phyloP scores from a whole-genome alignment of 2,888 invertebrate genomes.

The Agriopis aurantiaria region DNA sequence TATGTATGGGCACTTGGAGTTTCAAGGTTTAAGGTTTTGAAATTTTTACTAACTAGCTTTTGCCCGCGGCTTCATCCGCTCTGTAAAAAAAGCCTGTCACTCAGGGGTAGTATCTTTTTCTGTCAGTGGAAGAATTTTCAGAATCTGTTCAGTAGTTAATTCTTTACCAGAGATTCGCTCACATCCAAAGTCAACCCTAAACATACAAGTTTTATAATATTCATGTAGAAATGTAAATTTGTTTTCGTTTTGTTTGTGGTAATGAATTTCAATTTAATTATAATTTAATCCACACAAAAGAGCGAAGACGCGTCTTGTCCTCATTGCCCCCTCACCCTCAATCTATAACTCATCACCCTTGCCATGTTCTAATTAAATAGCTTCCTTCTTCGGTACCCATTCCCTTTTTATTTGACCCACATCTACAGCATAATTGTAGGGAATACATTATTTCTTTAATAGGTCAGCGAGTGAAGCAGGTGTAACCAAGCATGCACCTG shows the following conservation, averaged over 20 bases:
- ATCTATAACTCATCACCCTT: conserved; percentile 20
- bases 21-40: conserved; percentile 12
- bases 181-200: too few species aligned
- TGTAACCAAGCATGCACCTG: conserved; percentile 77
- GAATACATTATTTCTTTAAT: conserved; percentile 83
- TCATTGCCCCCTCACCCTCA: background rate
- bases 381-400: conserved; percentile 54
- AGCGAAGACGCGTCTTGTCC: conserved; percentile 3
- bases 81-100: too few species aligned
- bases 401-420: conserved; percentile 81
- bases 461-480: conserved; percentile 84
- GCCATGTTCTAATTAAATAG: conserved; percentile 29
- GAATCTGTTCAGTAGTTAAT: too few species aligned
- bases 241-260: too few species aligned
- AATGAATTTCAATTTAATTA: background rate
- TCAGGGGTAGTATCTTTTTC: too few species aligned
- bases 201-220: too few species aligned
- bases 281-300: background rate
- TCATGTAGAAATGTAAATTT: too few species aligned
- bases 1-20: background rate
- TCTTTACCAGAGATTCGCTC: too few species aligned
- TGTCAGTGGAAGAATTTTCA: too few species aligned
- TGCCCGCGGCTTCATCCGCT: too few species aligned
- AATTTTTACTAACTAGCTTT: background rate
- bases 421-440: conserved; percentile 77